phyloP scores from a whole-genome alignment of 64 coral and sea anemone genomes.

The Pachyseris speciosa region DNA sequence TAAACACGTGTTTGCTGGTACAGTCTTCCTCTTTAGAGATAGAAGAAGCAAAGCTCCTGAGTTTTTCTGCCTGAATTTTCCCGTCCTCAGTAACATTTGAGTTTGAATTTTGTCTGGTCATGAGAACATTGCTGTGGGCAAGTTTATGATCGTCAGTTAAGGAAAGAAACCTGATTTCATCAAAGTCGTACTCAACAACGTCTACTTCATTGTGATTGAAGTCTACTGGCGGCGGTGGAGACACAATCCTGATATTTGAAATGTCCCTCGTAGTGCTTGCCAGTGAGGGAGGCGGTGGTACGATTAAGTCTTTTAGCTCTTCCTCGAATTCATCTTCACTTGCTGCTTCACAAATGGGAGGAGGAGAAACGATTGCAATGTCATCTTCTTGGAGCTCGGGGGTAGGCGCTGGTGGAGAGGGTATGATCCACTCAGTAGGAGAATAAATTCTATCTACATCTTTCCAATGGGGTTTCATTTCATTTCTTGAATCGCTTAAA shows the following conservation, averaged over 20 bases:
- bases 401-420: slow-evolving; percentile 72
- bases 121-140: background rate
- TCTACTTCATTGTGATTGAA: background rate
- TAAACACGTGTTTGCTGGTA: background rate
- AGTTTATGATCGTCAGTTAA: slow-evolving; percentile 18
- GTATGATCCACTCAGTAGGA: slow-evolving; percentile 75
- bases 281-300: slow-evolving; percentile 76
- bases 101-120: background rate
- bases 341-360: slow-evolving; percentile 12
- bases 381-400: slow-evolving; percentile 64
- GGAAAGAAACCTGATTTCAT: background rate
- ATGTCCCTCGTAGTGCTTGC: background rate
- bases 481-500: background rate
- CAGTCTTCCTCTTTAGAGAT: background rate
- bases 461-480: background rate
- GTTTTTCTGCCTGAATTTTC: background rate
- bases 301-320: slow-evolving; percentile 71
- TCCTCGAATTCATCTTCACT: slow-evolving; percentile 19
- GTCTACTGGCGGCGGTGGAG: slow-evolving; percentile 59
- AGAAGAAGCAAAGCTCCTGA: background rate
- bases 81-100: background rate
- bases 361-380: slow-evolving; percentile 72
- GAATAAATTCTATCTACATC: slow-evolving; percentile 39
- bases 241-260: slow-evolving; percentile 55
- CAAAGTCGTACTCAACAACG: background rate